A percentile compares a stretch with the other conserved stretches of the same genome.
phyloP scores from a whole-genome alignment of 2,888 invertebrate species.

The Odontothrips loti region DNA sequence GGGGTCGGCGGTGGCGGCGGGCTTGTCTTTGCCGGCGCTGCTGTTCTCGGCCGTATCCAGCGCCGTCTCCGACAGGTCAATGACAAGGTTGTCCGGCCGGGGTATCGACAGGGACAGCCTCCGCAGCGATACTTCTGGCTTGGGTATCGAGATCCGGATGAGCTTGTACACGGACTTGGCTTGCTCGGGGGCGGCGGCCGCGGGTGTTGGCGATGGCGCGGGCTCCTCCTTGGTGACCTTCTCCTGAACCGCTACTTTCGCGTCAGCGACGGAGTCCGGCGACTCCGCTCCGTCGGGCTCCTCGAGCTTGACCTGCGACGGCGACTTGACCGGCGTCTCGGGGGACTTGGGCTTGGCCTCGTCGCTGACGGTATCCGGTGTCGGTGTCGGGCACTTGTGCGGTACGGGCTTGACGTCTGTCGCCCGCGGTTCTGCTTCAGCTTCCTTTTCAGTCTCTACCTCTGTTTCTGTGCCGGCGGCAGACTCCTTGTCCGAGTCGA shows the following conservation, averaged over 20 bases:
- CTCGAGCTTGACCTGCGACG: not conserved
- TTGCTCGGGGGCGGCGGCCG: not conserved
- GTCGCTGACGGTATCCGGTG: not conserved
- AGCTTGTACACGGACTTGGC: not conserved
- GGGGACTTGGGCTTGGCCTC: not conserved
- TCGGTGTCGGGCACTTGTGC: not conserved
- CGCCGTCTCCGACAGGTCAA: too few species aligned
- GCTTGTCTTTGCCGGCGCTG: not conserved
- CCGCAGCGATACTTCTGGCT: too few species aligned
- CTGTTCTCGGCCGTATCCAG: too few species aligned
- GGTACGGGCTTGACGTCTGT: not conserved
- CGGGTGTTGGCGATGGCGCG: not conserved
- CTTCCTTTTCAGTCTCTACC: conserved; percentile 10
- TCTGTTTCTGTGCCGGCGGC: not conserved
- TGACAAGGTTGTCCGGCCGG: too few species aligned
- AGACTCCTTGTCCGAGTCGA: too few species aligned
- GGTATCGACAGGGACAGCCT: too few species aligned
- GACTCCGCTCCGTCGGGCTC: not conserved
- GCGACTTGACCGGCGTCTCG: not conserved
- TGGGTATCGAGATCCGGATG: too few species aligned
- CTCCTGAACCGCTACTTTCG: not conserved
- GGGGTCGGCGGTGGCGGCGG: not conserved
- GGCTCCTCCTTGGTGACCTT: not conserved
- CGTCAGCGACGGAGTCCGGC: too few species aligned
- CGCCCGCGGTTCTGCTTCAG: too few species aligned